These are phyloP conservation scores for Drosophila borealis DNA, from an alignment of 2,888 invertebrate species.

Conservation along the genomic window DNA sequence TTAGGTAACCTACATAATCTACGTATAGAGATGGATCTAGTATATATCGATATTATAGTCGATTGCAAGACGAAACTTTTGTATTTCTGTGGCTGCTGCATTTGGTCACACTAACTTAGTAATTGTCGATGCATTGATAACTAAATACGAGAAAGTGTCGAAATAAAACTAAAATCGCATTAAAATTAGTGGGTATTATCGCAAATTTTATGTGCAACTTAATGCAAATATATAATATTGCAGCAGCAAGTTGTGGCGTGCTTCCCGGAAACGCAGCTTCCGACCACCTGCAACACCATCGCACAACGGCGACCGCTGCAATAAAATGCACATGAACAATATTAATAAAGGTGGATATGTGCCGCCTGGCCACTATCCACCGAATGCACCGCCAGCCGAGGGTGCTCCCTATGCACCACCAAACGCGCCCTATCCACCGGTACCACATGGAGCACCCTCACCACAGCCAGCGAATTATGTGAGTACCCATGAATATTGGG, in stretches of 20 bases:
- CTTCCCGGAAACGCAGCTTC: constrained; percentile 8
- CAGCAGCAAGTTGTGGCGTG: constrained; percentile 5
- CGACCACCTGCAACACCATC: constrained; percentile 25
- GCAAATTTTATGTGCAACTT: background rate
- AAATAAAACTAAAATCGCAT: background rate
- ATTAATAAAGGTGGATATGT: constrained; percentile 82
- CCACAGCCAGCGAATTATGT: constrained; percentile 71
- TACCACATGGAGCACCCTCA: constrained; percentile 15
- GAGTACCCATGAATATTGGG: constrained; percentile 50
- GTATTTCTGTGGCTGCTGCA: background rate
- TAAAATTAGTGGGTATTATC: background rate
- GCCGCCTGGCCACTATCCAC: constrained; percentile 79
- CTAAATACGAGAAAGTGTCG: background rate
- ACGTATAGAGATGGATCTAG: too few relatives aligned
- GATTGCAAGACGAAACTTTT: background rate
- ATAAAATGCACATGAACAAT: constrained; percentile 77
- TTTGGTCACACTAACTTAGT: background rate
- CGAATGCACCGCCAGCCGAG: constrained; percentile 68
- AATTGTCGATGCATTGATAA: background rate
- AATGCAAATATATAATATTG: background rate
- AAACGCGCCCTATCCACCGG: constrained; percentile 38
- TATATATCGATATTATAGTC: background rate
- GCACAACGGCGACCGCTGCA: constrained; percentile 20
- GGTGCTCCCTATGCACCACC: constrained; percentile 46
- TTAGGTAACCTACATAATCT: too few relatives aligned